A percentile compares a stretch with the other conserved stretches of the same genome.
Conservation (phyloP, 2,888 invertebrate species). For the Alsophila aescularia region DNA sequence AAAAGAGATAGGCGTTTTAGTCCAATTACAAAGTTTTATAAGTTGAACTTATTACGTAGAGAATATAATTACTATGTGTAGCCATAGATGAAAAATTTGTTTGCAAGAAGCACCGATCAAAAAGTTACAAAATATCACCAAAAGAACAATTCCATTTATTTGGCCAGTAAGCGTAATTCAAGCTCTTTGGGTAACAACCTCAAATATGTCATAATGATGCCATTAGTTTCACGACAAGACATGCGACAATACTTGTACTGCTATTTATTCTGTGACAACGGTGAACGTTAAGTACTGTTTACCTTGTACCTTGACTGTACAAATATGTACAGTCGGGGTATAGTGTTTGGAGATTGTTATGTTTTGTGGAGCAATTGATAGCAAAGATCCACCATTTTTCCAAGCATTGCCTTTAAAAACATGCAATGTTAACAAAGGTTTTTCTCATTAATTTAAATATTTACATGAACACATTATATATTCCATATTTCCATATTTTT, state of each 20-base stretch:
- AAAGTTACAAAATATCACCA: neutral
- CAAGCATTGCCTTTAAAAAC: too few species aligned
- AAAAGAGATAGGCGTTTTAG: too few species aligned
- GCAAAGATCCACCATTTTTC: neutral
- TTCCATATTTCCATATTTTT: too few species aligned
- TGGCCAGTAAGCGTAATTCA: conserved; percentile 3
- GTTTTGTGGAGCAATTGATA: neutral
- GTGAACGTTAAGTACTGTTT: conserved; percentile 50
- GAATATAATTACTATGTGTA: too few species aligned
- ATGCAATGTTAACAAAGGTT: too few species aligned
- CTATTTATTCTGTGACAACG: neutral
- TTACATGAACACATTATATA: too few species aligned
- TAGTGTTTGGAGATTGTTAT: conserved; percentile 27
- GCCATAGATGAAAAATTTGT: too few species aligned
- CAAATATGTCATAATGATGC: conserved; percentile 23
- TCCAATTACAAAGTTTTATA: too few species aligned
- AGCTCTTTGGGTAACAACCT: conserved; percentile 24
- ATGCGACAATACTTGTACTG: conserved; percentile 23
- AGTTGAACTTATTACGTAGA: too few species aligned
- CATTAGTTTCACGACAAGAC: conserved; percentile 35
- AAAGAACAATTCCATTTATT: conserved; percentile 1
- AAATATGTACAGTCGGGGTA: conserved; percentile 40
- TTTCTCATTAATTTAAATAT: too few species aligned
- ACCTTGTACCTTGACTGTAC: conserved; percentile 54
- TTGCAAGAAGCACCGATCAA: neutral